A percentile compares a stretch with the other conserved stretches of the same genome.
Evolutionary conservation across 1,140 invertebrate species (phyloP).

Genomic region (Triops longicaudatus): DNA sequence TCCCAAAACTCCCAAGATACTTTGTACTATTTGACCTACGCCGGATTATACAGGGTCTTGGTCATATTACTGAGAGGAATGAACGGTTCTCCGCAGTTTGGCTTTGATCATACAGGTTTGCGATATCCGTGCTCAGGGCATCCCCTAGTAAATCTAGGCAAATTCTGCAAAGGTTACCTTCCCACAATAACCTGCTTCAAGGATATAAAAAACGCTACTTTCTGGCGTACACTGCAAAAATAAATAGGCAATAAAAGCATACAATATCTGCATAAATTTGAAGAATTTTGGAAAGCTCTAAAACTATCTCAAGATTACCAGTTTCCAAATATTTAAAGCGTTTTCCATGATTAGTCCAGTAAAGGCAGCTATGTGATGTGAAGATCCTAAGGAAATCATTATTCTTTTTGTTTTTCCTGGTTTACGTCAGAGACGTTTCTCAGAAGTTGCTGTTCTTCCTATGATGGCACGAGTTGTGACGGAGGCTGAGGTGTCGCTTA

Average conservation of each 20-base stretch:
- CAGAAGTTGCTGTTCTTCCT: not conserved
- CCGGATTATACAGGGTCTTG: not conserved
- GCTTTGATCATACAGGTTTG: not conserved
- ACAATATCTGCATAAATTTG: no score
- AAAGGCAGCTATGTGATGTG: no score
- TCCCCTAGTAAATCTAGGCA: not conserved
- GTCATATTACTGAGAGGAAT: not conserved
- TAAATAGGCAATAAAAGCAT: no score
- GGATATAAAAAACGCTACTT: no score
- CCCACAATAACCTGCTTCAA: not conserved
- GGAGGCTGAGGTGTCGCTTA: constrained; percentile 10
- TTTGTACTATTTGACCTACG: not conserved
- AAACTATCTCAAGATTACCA: no score
- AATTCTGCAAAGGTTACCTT: not conserved
- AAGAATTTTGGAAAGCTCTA: no score
- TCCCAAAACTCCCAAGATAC: no score
- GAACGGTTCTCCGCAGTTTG: not conserved
- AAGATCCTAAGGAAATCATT: no score
- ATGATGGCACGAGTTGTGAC: not conserved
- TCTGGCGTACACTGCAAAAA: no score
- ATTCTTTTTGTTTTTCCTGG: not conserved
- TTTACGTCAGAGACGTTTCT: not conserved
- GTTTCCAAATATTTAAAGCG: no score
- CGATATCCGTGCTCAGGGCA: no score
- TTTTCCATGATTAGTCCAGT: no score